Evolutionary conservation across 1,140 invertebrate species (phyloP).

Genomic region (Hyles vespertilio): DNA sequence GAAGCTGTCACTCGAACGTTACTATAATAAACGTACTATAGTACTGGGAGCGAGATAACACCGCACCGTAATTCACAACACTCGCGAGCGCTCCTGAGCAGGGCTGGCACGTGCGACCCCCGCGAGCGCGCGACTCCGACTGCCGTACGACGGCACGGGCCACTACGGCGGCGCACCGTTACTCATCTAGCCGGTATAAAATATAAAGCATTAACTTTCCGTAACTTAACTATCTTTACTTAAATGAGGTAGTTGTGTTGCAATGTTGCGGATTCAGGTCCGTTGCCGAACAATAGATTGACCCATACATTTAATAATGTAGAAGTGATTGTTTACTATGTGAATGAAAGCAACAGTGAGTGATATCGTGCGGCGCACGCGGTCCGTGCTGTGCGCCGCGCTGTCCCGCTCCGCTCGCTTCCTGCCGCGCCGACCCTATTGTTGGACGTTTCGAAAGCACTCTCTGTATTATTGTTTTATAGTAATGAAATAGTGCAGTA

Average conservation of each 20-base stretch:
- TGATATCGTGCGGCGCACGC: slow-evolving; percentile 29
- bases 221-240: slow-evolving; percentile 8
- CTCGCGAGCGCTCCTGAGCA: slow-evolving; percentile 40
- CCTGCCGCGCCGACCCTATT: slow-evolving; percentile 32
- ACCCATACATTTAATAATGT: slow-evolving; percentile 39
- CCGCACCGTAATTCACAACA: slow-evolving; percentile 49
- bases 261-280: slow-evolving; percentile 16
- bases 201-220: neutral
- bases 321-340: slow-evolving; percentile 59
- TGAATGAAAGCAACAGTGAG: slow-evolving; percentile 44
- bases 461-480: slow-evolving; percentile 52
- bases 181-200: neutral
- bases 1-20: slow-evolving; percentile 61
- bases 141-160: slow-evolving; percentile 21
- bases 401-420: too few species aligned
- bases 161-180: slow-evolving; percentile 12
- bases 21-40: slow-evolving; percentile 68
- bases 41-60: slow-evolving; percentile 64
- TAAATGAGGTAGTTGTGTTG: slow-evolving; percentile 2
- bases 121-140: slow-evolving; percentile 47
- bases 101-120: slow-evolving; percentile 33
- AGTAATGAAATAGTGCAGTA: slow-evolving; percentile 37
- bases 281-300: slow-evolving; percentile 35
- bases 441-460: slow-evolving; percentile 47
- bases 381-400: slow-evolving; percentile 9